Base-by-base conservation (phyloP, 2,888 invertebrate genomes). In the Plutella xylostella region DNA sequence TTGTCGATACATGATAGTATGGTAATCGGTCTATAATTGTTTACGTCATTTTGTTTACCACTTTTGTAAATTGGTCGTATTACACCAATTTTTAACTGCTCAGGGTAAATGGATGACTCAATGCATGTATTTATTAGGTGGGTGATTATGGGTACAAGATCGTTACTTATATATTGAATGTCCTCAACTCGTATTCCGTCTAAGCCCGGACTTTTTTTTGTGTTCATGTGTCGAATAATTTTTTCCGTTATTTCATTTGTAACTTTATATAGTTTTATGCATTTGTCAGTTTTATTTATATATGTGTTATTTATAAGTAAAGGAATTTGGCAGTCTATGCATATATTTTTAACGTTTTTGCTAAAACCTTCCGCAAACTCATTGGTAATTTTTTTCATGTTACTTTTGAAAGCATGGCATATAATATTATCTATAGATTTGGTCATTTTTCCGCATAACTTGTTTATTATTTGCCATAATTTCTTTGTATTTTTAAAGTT, bases 211-310 rank as follows among this genome's bases (percentile, higher is more conserved):
- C 42, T 44, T 46, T 50, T 50, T 30, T 46, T 42, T 1, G 21
- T 11, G 42, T 43, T 43, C 15, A 48, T 7, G 1, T 38, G 17
- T 12, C 22, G 42, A 11, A 47, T 43, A 11, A 49, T 45, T 18
- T 14, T 31, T 1, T n/a, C 11, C n/a, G 45, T 21, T 6, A 15
- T 25, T 3, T 38, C 17, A 11, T 31, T 12, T 14, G 6, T 45
- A 38, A 42, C 45, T 33, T 45, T 45, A 40, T 19, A 14, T 34
- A 45, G 30, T 68, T 63, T 60, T 61, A 61, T 62, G 58, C 57
- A 58, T 61, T 60, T 55, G 47, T 49, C 50, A 46, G 56, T 59
- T 58, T 51, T 63, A 57, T 70, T 69, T 64, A 62, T 1, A 6
- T 39, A 21, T 12, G 21, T 14, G 14, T 14, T 21, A 6, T 14